Percentiles rank a stretch among this genome's conserved stretches.
These are phyloP conservation scores for Cairina moschata DNA, from an alignment of 2,113 vertebrate genomes.

Conservation along the genomic window DNA sequence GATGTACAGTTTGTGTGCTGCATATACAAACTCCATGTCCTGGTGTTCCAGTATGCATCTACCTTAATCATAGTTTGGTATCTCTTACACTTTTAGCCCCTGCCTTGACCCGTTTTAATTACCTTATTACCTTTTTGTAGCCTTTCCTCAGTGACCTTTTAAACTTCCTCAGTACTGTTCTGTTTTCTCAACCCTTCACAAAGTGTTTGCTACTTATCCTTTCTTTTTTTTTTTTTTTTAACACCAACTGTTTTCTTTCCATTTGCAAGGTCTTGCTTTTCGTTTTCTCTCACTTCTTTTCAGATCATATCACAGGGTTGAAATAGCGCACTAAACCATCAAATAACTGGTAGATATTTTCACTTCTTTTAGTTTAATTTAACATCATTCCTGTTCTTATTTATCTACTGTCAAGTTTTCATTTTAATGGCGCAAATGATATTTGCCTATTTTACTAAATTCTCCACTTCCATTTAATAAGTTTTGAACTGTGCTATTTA, in stretches of 20 bases:
- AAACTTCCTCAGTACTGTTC: not conserved
- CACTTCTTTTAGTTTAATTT: slow-evolving; percentile 41
- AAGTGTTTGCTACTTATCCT: not conserved
- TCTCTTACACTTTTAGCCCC: not conserved
- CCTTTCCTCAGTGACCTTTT: slow-evolving; percentile 12
- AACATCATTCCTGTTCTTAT: not conserved
- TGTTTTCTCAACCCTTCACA: not conserved
- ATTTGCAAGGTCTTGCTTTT: slow-evolving; percentile 17
- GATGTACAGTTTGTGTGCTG: slow-evolving; percentile 45
- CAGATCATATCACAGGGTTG: not conserved
- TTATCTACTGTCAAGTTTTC: slow-evolving; percentile 36
- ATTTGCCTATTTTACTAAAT: slow-evolving; percentile 19
- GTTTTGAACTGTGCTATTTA: not conserved
- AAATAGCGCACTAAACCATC: not conserved
- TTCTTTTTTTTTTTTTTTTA: not conserved
- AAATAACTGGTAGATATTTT: not conserved
- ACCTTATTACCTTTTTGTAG: not conserved
- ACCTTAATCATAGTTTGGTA: not conserved
- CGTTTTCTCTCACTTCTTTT: not conserved
- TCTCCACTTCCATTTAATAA: slow-evolving; percentile 4
- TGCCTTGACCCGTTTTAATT: slow-evolving; percentile 36
- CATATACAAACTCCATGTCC: slow-evolving; percentile 7
- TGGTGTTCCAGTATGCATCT: slow-evolving; percentile 1
- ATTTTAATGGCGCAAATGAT: slow-evolving; percentile 10
- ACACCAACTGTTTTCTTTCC: not conserved